phyloP scores from a whole-genome alignment of 64 coral and sea anemone species.

The Astreopora myriophthalma region DNA sequence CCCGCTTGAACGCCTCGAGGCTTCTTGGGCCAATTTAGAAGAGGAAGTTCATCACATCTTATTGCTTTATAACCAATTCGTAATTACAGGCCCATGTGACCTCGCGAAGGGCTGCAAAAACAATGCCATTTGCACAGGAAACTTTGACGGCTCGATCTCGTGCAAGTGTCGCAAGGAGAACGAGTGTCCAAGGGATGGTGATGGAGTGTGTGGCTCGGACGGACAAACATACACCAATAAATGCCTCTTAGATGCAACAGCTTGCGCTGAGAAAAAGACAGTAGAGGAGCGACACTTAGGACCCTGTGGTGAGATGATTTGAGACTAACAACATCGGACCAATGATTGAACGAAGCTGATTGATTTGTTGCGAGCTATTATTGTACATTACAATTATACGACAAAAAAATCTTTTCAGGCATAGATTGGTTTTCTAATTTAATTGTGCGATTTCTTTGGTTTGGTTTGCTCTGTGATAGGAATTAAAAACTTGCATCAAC shows the following conservation, averaged over 20 bases:
- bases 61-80: neutral
- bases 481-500: too few relatives aligned
- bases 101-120: conserved; percentile 65
- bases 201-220: conserved; percentile 78
- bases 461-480: too few relatives aligned
- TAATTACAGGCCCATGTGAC: conserved; percentile 64
- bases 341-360: neutral
- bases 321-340: neutral
- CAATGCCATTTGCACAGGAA: conserved; percentile 62
- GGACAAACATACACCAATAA: conserved; percentile 77
- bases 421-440: too few relatives aligned
- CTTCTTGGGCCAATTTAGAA: too few relatives aligned
- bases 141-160: conserved; percentile 72
- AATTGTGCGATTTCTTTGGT: too few relatives aligned
- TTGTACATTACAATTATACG: too few relatives aligned
- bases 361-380: neutral
- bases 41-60: too few relatives aligned
- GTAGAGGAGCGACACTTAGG: conserved; percentile 54
- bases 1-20: too few relatives aligned
- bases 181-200: conserved; percentile 50
- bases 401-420: too few relatives aligned
- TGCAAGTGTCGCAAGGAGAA: conserved; percentile 69
- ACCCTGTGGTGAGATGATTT: conserved; percentile 70
- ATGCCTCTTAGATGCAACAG: conserved; percentile 62
- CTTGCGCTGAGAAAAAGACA: conserved; percentile 48